Base-by-base conservation (phyloP, 2,797 vertebrate species). In the Euthynnus affinis region DNA sequence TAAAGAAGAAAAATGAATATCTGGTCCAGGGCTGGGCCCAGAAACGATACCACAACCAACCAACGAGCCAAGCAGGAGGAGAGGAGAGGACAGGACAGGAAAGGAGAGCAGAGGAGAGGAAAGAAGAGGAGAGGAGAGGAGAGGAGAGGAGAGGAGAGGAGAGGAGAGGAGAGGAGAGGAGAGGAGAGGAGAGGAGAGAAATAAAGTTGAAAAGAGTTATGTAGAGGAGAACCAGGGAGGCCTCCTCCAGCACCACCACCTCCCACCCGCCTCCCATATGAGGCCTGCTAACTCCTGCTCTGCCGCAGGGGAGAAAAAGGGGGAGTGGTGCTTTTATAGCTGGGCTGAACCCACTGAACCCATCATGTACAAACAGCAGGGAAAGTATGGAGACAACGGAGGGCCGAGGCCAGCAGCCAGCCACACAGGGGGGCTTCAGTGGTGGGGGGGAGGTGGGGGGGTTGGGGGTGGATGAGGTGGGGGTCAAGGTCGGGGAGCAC, bases 1-100 rank as follows among this genome's bases (percentile, higher is more conserved):
- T 95, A 94, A 95, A 91, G 89, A 90, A 94, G 85, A 94, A 93
- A 93, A 92, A 94, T 94, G 92, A 92, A 88, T 51, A 66, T 92
- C 90, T 91, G 87, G 87, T 92, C 90, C 92, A 92, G 87, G 88
- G 87, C 83, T 83, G 87, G 88, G 87, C 81, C 85, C 81, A 74
- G 80, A 76, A 83, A 90, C 70, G 61, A 85, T 77, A 90, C 91
- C 90, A 52, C 90, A 92, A 78, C 82, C 82, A 76, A 78, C 76
- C 81, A 48, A 48, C 12, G 53, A 80, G 84, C 87, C 84, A 81
- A 74, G 71, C 4, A 17, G 64, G 48, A 81, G 72, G 23, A 65
- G 74, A 64, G 48, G 49, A 42, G 72, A 64, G 74, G 34, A 62
- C 57, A 65, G 40, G 22, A 29, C 60, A 58, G n/a, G 29, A 37